phyloP scores from a whole-genome alignment of 2,113 vertebrate genomes.

The Otus sunia region DNA sequence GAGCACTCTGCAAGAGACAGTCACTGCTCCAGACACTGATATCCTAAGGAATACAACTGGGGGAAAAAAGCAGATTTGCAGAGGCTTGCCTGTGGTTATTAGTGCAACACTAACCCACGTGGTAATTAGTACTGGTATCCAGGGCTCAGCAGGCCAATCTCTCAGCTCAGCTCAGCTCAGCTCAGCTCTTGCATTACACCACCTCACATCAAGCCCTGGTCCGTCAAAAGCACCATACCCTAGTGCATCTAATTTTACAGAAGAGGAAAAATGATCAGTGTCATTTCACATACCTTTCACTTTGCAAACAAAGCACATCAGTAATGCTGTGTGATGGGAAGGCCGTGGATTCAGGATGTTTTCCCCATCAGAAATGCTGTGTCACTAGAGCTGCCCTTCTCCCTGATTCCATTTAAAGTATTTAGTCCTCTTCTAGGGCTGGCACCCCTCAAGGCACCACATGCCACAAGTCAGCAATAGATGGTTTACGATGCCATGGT shows the following conservation, averaged over 20 bases:
- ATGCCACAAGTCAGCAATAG: neutral
- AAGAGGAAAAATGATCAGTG: neutral
- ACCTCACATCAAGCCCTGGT: neutral
- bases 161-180: neutral
- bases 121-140: neutral
- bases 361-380: neutral
- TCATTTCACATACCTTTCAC: neutral
- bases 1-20: neutral
- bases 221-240: neutral
- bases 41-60: neutral
- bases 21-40: neutral
- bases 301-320: neutral
- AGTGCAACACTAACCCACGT: neutral
- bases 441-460: neutral
- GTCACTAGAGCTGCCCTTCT: neutral
- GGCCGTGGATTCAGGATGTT: neutral
- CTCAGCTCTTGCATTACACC: neutral
- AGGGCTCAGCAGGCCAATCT: neutral
- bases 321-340: neutral
- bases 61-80: neutral
- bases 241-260: neutral
- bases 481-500: neutral
- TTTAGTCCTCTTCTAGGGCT: neutral
- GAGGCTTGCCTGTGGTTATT: neutral
- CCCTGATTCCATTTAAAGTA: neutral